These are phyloP conservation scores for Vanessa cardui DNA, from an alignment of 2,888 invertebrate species.

Conservation along the genomic window DNA sequence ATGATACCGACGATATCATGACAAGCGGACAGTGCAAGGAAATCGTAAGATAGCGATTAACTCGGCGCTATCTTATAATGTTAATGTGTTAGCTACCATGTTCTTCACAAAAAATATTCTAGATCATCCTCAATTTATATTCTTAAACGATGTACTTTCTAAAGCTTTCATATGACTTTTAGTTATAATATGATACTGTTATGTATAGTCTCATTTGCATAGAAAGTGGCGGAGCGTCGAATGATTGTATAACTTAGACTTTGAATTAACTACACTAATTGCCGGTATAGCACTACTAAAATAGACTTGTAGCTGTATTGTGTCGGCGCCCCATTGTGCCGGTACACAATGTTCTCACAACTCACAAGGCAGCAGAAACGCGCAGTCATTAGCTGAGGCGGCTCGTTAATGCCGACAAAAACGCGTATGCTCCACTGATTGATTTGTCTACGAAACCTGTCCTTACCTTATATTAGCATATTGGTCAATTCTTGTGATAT, in stretches of 20 bases:
- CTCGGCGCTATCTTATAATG: conserved; percentile 21
- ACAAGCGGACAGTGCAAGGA: conserved; percentile 34
- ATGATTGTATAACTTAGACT: conserved; percentile 33
- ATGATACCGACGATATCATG: conserved; percentile 51
- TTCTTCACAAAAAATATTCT: conserved; percentile 11
- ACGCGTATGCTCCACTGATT: conserved; percentile 62
- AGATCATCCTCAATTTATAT: conserved; percentile 1
- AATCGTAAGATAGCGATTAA: conserved; percentile 31
- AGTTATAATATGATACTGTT: not conserved
- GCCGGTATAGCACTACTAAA: conserved; percentile 58
- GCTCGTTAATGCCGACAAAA: conserved; percentile 68
- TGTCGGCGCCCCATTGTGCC: conserved; percentile 57
- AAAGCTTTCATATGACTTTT: not conserved
- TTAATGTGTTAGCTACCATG: conserved; percentile 32
- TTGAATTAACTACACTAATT: conserved; percentile 65
- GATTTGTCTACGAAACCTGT: conserved; percentile 66
- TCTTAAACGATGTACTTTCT: not conserved
- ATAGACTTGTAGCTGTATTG: conserved; percentile 61
- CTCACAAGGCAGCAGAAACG: conserved; percentile 40
- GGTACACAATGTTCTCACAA: conserved; percentile 50
- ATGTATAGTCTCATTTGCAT: conserved; percentile 26
- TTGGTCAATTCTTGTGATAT: conserved; percentile 64
- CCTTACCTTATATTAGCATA: conserved; percentile 66
- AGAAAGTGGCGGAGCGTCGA: conserved; percentile 29
- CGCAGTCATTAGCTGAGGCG: conserved; percentile 59